A percentile compares a stretch with the other conserved stretches of the same genome.
Conservation (phyloP, 2,888 invertebrate species). For the Lissonota sp. region DNA sequence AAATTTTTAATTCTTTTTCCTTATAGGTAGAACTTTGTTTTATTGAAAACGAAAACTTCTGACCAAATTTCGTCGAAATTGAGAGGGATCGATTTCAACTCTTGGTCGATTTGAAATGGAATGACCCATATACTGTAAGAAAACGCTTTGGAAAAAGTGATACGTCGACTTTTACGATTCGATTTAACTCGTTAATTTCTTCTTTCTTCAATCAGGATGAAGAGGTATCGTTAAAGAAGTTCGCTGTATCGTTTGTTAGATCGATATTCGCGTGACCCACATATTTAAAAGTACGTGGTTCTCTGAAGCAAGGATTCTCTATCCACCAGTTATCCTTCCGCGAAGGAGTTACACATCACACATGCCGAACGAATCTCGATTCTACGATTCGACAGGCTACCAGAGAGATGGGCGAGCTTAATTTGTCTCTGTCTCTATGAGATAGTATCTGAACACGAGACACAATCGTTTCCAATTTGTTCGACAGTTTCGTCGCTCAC, state of each 20-base stretch:
- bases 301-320: background rate
- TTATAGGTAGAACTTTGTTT: no score
- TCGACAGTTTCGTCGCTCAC: constrained; percentile 19
- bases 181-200: no score
- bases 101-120: no score
- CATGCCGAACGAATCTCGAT: constrained; percentile 8
- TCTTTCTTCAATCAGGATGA: no score
- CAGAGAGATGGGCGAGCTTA: background rate
- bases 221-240: background rate
- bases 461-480: constrained; percentile 11
- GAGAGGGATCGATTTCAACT: no score
- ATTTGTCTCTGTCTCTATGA: background rate
- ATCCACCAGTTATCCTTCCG: background rate
- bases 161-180: no score
- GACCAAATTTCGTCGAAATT: no score
- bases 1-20: background rate
- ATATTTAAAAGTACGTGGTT: background rate
- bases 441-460: background rate
- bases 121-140: no score
- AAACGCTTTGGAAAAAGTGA: no score
- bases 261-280: background rate
- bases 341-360: background rate
- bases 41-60: no score
- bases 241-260: background rate
- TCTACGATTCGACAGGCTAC: background rate